Conservation (phyloP, 1,140 invertebrate species). For the Orchesella cincta region DNA sequence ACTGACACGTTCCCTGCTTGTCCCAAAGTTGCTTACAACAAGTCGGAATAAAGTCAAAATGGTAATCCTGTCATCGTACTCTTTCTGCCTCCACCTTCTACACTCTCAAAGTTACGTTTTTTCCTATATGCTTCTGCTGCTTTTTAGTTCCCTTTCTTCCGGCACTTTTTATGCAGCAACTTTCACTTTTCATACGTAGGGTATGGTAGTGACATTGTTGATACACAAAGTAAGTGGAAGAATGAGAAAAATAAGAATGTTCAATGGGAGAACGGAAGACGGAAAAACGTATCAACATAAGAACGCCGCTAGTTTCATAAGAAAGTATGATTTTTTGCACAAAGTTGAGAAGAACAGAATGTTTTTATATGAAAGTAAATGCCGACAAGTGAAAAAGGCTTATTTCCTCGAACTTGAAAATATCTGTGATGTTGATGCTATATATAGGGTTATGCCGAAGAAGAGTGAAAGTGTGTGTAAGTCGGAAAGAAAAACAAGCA, state of each 20-base stretch:
- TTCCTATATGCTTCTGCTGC: background rate
- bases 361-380: background rate
- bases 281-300: background rate
- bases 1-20: constrained; percentile 13
- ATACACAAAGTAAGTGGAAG: background rate
- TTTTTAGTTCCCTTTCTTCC: no score
- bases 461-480: no score
- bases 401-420: no score
- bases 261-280: background rate
- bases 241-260: background rate
- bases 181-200: constrained; percentile 23
- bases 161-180: background rate
- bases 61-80: constrained; percentile 23
- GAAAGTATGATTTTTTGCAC: background rate
- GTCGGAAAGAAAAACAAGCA: no score
- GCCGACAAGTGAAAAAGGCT: background rate
- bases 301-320: background rate
- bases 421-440: no score
- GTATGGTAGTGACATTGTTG: background rate
- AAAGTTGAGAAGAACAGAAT: background rate
- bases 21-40: background rate
- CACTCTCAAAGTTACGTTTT: background rate
- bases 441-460: no score
- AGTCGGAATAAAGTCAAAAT: constrained; percentile 23
- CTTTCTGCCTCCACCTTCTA: background rate